phyloP scores from a whole-genome alignment of 2,797 vertebrate species.

The Percopsis omiscomaycus region DNA sequence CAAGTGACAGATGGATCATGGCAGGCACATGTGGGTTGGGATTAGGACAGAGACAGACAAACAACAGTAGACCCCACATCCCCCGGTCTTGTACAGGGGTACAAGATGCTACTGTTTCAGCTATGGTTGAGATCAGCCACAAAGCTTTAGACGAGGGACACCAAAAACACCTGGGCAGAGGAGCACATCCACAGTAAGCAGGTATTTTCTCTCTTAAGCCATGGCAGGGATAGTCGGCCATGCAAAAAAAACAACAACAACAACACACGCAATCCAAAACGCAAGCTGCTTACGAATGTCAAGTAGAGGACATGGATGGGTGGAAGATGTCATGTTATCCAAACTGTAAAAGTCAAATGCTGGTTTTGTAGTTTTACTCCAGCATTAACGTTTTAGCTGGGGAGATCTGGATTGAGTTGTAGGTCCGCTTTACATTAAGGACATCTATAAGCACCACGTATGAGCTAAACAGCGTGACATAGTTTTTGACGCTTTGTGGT shows the following conservation, averaged over 20 bases:
- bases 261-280: constrained; percentile 38
- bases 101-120: neutral
- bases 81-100: neutral
- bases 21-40: constrained; percentile 53
- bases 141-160: neutral
- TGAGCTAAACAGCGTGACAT: no score
- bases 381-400: constrained; percentile 61
- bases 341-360: constrained; percentile 53
- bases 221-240: constrained; percentile 60
- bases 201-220: constrained; percentile 34
- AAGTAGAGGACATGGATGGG: constrained; percentile 51
- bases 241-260: constrained; percentile 38
- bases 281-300: constrained; percentile 62
- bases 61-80: no score
- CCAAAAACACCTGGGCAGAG: neutral
- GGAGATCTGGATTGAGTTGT: constrained; percentile 74
- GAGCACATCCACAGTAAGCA: neutral
- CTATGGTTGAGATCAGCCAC: neutral
- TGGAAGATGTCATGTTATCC: constrained; percentile 52
- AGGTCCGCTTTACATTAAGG: no score
- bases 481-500: no score
- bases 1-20: constrained; percentile 71
- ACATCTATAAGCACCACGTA: no score
- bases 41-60: constrained; percentile 37
- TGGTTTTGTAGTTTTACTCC: constrained; percentile 42